Base-by-base conservation (phyloP, 2,113 vertebrate genomes). In the Genyomyrus donnyi region DNA sequence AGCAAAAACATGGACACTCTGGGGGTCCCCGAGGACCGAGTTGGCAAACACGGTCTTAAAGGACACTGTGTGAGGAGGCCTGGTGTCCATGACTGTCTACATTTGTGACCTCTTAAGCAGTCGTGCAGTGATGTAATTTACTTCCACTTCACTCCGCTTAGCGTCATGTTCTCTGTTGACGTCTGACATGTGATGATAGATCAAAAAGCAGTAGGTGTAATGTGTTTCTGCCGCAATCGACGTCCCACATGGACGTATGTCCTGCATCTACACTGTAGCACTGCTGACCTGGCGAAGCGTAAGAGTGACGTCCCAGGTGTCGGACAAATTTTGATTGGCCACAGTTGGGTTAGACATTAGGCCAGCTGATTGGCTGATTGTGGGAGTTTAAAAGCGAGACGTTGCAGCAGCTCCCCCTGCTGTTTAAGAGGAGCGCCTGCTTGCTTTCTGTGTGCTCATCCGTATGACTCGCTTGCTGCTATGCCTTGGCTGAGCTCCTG, bases 401-500 rank as follows among this genome's bases (percentile, higher is more conserved):
- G 3, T 10, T 13, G 45, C 83, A 46, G 45, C 45, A n/a, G 77
- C 77, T 80, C 74, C 74, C 74, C 31, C 31, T 66, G 88, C 87
- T 88, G 50, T 87, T 49, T 66, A 90, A 90, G 92, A 90, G 94
- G 93, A 87, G 56, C 92, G 93, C 94, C 93, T 91, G 90, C 92
- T 91, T 93, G 94, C 94, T 95, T 91, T 94, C 83, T 92, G 88
- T 95, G 93, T 95, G 95, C 94, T 94, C 93, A 92, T 94, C 89
- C 91, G 90, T 91, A 90, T 93, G 91, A 95, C 93, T 93, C 90
- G 95, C 95, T 95, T 96, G 95, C 93, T 94, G 93, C 95, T 95
- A 84, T 95, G 94, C 95, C 93, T 93, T 93, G 94, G 95, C 95
- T 96, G 93, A 96, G 95, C 89, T 93, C 93, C 92, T 91, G 94